phyloP scores from a whole-genome alignment of 2,797 vertebrate genomes.

The Characodon lateralis region DNA sequence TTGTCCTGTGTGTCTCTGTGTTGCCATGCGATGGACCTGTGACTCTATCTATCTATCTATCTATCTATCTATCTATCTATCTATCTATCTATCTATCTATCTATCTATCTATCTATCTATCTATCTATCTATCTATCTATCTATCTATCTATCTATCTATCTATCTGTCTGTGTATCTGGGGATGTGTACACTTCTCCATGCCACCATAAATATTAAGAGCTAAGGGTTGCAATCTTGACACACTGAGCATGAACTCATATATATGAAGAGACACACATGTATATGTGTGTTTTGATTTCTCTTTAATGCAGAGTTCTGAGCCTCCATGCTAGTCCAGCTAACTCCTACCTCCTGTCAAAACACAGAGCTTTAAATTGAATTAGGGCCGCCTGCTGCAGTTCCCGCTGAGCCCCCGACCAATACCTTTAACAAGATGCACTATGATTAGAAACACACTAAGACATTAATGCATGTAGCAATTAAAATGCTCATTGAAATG shows the following conservation, averaged over 20 bases:
- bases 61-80: background rate
- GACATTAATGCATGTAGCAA: constrained; percentile 18
- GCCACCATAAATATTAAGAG: background rate
- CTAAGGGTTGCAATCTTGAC: constrained; percentile 9
- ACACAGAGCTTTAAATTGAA: constrained; percentile 88
- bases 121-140: constrained; percentile 26
- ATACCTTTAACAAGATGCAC: constrained; percentile 63
- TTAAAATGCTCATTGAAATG: constrained; percentile 48
- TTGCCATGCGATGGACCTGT: no score
- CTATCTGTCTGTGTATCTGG: no score
- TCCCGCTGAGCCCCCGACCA: constrained; percentile 62
- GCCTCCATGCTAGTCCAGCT: constrained; percentile 76
- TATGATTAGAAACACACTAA: constrained; percentile 50
- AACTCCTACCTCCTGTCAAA: constrained; percentile 90
- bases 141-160: no score
- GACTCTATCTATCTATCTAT: no score
- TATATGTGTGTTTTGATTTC: constrained; percentile 65
- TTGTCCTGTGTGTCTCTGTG: no score
- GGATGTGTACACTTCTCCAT: background rate
- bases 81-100: background rate
- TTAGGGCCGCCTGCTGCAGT: constrained; percentile 88
- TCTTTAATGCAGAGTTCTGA: constrained; percentile 70
- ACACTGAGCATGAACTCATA: constrained; percentile 5
- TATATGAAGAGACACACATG: constrained; percentile 20
- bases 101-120: background rate